These are phyloP conservation scores for Pseudomyrmex flavicornis DNA, from an alignment of 1,140 invertebrate species.

Conservation along the genomic window DNA sequence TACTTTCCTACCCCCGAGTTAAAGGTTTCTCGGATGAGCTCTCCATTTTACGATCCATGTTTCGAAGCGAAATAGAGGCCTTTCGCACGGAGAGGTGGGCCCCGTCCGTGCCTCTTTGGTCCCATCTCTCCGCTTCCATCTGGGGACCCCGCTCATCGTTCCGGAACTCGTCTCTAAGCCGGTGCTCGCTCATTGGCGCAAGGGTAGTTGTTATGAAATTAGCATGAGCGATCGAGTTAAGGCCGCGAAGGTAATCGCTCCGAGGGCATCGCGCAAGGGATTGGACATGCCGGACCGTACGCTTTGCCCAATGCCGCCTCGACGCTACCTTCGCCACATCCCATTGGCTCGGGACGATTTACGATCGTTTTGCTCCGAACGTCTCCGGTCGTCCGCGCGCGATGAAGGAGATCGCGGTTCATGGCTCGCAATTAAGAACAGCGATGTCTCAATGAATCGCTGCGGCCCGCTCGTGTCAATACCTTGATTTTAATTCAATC, in stretches of 20 bases:
- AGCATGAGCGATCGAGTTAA: constrained; percentile 82
- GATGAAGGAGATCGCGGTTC: constrained; percentile 65
- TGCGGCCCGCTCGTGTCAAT: constrained; percentile 1
- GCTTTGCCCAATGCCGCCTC: constrained; percentile 67
- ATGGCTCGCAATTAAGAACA: constrained; percentile 66
- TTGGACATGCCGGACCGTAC: constrained; percentile 73
- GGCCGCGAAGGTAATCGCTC: constrained; percentile 80
- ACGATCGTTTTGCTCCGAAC: constrained; percentile 75
- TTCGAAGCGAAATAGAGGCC: constrained; percentile 61
- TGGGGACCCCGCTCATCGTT: constrained; percentile 19
- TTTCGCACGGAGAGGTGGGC: constrained; percentile 61
- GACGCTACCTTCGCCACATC: constrained; percentile 72
- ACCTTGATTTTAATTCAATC: background rate
- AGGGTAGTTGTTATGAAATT: constrained; percentile 84
- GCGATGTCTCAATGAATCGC: constrained; percentile 71
- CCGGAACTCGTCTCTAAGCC: constrained; percentile 38
- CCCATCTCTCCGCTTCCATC: constrained; percentile 40
- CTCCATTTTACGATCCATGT: constrained; percentile 72
- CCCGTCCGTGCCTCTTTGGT: constrained; percentile 1
- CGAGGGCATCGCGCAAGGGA: constrained; percentile 75
- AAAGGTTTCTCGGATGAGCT: constrained; percentile 59
- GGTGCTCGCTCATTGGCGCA: constrained; percentile 80
- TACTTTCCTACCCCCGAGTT: constrained; percentile 1
- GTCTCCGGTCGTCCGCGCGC: constrained; percentile 59
- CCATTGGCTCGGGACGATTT: constrained; percentile 81